Base-by-base conservation (phyloP, 2,888 invertebrate genomes). In the Elmis aenea region DNA sequence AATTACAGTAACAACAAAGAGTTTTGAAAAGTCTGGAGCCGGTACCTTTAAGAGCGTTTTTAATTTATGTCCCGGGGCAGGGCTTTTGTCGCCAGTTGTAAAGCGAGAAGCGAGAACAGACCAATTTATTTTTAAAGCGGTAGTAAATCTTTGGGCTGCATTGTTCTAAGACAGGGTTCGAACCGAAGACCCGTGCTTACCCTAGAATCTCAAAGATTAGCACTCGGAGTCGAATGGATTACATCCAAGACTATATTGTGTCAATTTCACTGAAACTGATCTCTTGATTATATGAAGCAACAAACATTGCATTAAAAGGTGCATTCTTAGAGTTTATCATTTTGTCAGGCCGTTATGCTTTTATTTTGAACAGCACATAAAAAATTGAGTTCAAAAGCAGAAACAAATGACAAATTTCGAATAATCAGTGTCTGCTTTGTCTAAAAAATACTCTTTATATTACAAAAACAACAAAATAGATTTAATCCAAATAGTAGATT, bases 71-170 rank as follows among this genome's bases (percentile, higher is more conserved):
- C 57, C 48, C 30, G 41, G 42, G 57, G 58, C 54, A 45, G 49
- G 39, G 49, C 55, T 55, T 57, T 59, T 59, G 61, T 59, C 61
- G 61, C 52, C 60, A 59, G 58, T 59, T 58, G 58, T 54, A 50
- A 42, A 56, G 56, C 59, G 58, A 51, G 50, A 42, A 56, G 56
- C 59, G 58, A 51, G 50, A 51, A 47, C 51, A 48, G 50, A 51
- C 58, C 58, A 59, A 59, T 59, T 60, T 58, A 55, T 54, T 59
- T 61, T 59, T 58, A 59, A 61, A 55, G 45, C 57, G 45, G 54
- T 50, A 51, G 58, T 59, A 62, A 59, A 57, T 60, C 54, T 55
- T 55, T 46, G 48, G 36, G 39, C 26, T 29, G 46, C 45, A 57
- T 60, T 57, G 55, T 56, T 58, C 66, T 66, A 50, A 53, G 59